Base-by-base conservation (phyloP, 2,797 vertebrate genomes). In the Acanthopagrus latus region DNA sequence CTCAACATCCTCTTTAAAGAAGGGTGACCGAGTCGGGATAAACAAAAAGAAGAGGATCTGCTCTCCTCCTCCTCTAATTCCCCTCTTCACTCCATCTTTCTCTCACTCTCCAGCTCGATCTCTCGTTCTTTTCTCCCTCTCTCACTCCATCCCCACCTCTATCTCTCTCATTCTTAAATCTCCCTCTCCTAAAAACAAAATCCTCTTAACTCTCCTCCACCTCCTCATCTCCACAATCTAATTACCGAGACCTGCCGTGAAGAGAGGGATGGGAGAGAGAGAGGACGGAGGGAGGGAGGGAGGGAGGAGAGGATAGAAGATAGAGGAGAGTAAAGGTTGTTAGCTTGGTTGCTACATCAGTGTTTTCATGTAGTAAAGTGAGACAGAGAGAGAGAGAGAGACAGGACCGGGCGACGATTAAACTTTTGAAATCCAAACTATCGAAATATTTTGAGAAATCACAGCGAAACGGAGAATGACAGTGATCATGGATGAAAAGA, bases 201-300 rank as follows among this genome's bases (percentile, higher is more conserved):
- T 91, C 93, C 90, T 90, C 90, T 91, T 93, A 91, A 86, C 88
- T 83, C 88, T 76, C 75, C 71, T 84, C 80, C 84, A 89, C 90
- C 88, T 88, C 88, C 83, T 91, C 89, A 88, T 91, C 84, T 87
- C 81, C 80, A 81, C 84, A 91, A 92, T 91, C 86, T 92, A 90
- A 93, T 93, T 90, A 92, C 88, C 23, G 21, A 82, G 86, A 87
- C 84, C 78, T 88, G 87, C 71, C 63, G 80, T 82, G 89, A 83
- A 86, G 83, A 73, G 87, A 73, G 67, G 83, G 81, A 85, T 25
- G 21, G 71, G 20, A 83, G 52, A 51, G 48, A 76, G 55, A n/a
- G 62, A 67, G 4, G 60, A 38, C 44, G 44, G 4, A 41, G 57
- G 38, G 60, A 38, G 48, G 44, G 4, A 41, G 57, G 38, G 33